phyloP scores from a whole-genome alignment of 1,140 invertebrate genomes.

The Pseudomyrmex pallidus region DNA sequence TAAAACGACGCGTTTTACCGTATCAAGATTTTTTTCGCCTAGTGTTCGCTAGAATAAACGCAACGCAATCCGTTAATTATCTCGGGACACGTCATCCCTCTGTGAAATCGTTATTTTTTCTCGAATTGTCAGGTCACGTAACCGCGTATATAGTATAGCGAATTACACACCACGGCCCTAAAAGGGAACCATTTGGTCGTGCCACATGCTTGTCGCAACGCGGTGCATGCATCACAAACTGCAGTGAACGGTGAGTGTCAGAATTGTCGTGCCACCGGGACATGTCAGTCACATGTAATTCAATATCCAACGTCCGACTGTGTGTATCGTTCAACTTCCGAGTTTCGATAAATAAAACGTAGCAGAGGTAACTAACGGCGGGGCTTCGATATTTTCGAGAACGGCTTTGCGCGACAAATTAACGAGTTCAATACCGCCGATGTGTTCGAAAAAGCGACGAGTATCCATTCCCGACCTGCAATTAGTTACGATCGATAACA shows the following conservation, averaged over 20 bases:
- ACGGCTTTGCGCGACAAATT: slow-evolving; percentile 28
- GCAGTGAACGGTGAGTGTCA: slow-evolving; percentile 44
- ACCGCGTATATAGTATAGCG: slow-evolving; percentile 14
- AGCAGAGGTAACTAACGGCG: slow-evolving; percentile 44
- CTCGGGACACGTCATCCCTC: slow-evolving; percentile 26
- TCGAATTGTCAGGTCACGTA: slow-evolving; percentile 40
- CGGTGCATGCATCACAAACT: slow-evolving; percentile 55
- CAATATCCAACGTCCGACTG: slow-evolving; percentile 46
- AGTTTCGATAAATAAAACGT: slow-evolving; percentile 54
- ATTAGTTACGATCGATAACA: not conserved
- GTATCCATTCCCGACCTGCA: not conserved
- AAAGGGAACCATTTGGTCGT: slow-evolving; percentile 54
- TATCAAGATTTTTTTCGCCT: slow-evolving; percentile 11
- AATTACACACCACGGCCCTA: slow-evolving; percentile 47
- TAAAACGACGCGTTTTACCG: not conserved
- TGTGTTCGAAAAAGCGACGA: not conserved
- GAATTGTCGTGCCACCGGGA: slow-evolving; percentile 56
- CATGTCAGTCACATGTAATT: slow-evolving; percentile 60
- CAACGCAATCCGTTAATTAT: slow-evolving; percentile 49
- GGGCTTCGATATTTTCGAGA: slow-evolving; percentile 28
- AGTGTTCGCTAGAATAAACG: slow-evolving; percentile 2
- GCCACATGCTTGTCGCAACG: slow-evolving; percentile 51
- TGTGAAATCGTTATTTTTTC: slow-evolving; percentile 47
- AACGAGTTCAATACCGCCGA: slow-evolving; percentile 1
- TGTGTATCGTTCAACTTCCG: slow-evolving; percentile 54